A percentile compares a stretch with the other conserved stretches of the same genome.
phyloP scores from a whole-genome alignment of 2,113 vertebrate genomes.

The Scomber colias region DNA sequence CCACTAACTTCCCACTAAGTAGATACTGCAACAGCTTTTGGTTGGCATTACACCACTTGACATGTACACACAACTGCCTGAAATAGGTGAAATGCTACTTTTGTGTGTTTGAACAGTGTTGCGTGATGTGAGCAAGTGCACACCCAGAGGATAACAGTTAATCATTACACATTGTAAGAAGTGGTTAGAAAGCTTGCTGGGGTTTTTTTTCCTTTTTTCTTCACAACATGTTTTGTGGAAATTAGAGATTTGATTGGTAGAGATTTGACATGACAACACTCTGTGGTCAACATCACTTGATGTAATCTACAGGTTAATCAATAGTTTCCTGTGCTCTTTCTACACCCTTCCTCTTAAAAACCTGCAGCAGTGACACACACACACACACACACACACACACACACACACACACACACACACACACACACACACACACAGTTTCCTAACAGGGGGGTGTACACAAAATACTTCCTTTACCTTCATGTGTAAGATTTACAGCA shows the following conservation, averaged over 20 bases:
- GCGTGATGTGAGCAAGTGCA: background rate
- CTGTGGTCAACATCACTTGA: background rate
- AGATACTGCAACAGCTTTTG: background rate
- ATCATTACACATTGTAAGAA: background rate
- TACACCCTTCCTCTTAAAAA: background rate
- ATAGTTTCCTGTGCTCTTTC: slow-evolving; percentile 20
- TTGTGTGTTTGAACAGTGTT: slow-evolving; percentile 1
- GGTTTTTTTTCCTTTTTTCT: no score
- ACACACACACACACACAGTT: no score
- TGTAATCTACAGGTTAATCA: slow-evolving; percentile 19
- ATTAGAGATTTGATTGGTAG: background rate
- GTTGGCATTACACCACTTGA: slow-evolving; percentile 1
- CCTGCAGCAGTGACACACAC: no score
- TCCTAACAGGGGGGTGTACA: no score
- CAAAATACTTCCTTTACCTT: background rate
- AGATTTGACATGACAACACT: no score
- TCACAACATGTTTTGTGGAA: no score
- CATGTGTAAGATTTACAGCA: no score
- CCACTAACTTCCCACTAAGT: background rate
- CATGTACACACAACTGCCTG: background rate
- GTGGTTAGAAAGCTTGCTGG: no score
- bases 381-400: no score
- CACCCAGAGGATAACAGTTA: background rate
- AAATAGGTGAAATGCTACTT: background rate
- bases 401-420: no score